Percentiles rank a stretch among this genome's conserved stretches.
Conservation (phyloP, 2,797 vertebrate genomes). For the Myoxocephalus aenaeus region DNA sequence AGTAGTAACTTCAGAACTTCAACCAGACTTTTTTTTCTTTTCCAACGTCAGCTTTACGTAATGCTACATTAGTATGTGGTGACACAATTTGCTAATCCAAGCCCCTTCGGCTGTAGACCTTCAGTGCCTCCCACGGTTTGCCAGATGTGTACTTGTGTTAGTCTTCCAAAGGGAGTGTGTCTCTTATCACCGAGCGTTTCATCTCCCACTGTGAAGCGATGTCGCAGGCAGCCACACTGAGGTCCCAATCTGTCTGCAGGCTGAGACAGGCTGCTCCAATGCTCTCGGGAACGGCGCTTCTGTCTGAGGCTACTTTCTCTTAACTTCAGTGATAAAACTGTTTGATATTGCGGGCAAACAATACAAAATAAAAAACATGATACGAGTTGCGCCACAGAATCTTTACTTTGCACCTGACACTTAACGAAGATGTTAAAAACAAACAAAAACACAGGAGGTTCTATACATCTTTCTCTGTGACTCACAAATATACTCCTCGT, state of each 20-base stretch:
- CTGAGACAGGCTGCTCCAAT: constrained; percentile 17
- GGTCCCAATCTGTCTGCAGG: constrained; percentile 39
- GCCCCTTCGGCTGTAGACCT: constrained; percentile 23
- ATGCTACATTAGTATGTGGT: constrained; percentile 20
- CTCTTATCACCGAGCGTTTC: constrained; percentile 41
- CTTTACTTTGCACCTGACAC: not conserved
- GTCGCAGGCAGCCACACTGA: constrained; percentile 22
- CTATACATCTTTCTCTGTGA: not conserved
- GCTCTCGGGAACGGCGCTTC: not conserved
- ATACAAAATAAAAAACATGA: not conserved
- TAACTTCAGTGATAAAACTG: constrained; percentile 14
- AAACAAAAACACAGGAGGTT: not conserved
- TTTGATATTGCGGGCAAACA: constrained; percentile 10
- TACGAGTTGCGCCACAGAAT: not conserved
- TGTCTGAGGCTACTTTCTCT: constrained; percentile 16
- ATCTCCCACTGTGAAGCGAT: constrained; percentile 52
- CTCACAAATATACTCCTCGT: not conserved
- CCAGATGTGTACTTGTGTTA: constrained; percentile 60
- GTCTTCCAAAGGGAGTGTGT: constrained; percentile 35
- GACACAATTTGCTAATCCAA: constrained; percentile 25
- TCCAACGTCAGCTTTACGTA: not conserved
- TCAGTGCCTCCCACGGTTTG: constrained; percentile 40
- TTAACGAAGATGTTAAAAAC: not conserved
- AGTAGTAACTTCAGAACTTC: not conserved
- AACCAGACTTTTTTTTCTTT: not conserved